Evolutionary conservation across 1,140 invertebrate species (phyloP), one percentile per base, ranked within the genome.

Genomic region (Bombus picipes): DNA sequence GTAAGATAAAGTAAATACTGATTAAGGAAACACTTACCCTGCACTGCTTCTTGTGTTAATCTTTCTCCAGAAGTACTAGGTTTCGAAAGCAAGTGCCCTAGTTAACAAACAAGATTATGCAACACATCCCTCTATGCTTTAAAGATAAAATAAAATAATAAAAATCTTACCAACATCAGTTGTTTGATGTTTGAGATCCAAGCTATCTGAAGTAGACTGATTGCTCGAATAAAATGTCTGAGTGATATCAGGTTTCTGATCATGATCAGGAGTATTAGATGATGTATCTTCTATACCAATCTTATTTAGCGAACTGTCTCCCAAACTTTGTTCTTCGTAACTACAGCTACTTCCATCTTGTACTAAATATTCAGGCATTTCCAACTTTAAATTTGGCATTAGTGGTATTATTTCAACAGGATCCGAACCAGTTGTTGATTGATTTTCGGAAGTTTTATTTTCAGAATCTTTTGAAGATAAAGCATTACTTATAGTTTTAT

Each of bases 401-500:
- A 95, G 89, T 25, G 95, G 95, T 85, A 95, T 95, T 87, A 95
- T 95, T 92, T 95, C 95, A 37, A 95, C 94, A 0, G 95, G 95
- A 85, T 95, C 94, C 0, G 92, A 87, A 0, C 90, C 87, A 37
- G 83, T 18, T 1, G 91, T 83, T 34, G 91, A 89, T 82, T 95
- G 94, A 89, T 90, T 92, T 34, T 95, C 94, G 10, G 88, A 88
- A 34, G 89, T 85, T 79, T 92, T 93, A 22, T 92, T 91, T 1
- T 95, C 94, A 10, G 89, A 88, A 22, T 95, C 94, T 84, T 95
- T 95, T 25, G 92, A 87, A 39, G 93, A 89, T 37, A 88, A 87
- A 37, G 90, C 90, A 53, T 85, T 92, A n/a, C 89, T 81, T 22
- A 83, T 82, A 22, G 88, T 76, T 81, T 95, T 95, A 25, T 95